These are phyloP conservation scores for Eupeodes latifasciatus DNA, from an alignment of 2,888 invertebrate genomes.

Conservation along the genomic window DNA sequence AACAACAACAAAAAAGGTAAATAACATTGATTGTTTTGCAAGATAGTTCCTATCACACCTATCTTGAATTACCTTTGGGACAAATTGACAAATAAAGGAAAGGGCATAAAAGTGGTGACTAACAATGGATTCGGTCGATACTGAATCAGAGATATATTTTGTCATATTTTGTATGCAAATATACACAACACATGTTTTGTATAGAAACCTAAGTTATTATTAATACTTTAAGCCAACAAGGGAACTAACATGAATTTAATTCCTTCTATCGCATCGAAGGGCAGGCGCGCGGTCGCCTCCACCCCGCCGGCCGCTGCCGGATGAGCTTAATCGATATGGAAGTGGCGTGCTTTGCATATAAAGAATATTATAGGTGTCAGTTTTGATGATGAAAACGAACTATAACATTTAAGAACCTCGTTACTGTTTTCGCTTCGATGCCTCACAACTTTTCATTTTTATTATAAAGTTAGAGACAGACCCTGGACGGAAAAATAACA, in stretches of 20 bases:
- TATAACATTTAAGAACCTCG: constrained; percentile 43
- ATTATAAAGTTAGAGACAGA: background rate
- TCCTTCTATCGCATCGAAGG: background rate
- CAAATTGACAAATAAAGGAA: background rate
- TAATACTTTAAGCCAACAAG: constrained; percentile 14
- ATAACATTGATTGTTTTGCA: constrained; percentile 36
- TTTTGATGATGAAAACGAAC: constrained; percentile 33
- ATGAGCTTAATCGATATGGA: constrained; percentile 43
- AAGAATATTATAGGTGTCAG: constrained; percentile 22
- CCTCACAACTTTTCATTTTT: constrained; percentile 1
- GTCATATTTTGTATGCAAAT: background rate
- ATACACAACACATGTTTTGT: no score
- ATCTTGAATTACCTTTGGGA: constrained; percentile 21
- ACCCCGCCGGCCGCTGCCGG: background rate
- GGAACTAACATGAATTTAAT: constrained; percentile 14
- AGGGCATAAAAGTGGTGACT: constrained; percentile 12
- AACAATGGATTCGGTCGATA: constrained; percentile 1
- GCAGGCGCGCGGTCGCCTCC: background rate
- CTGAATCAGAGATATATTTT: constrained; percentile 19
- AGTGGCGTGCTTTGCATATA: constrained; percentile 40
- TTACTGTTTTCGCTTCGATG: constrained; percentile 31
- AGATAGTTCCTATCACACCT: constrained; percentile 31
- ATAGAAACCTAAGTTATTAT: constrained; percentile 5
- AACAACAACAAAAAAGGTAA: constrained; percentile 27
- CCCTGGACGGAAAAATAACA: background rate